Evolutionary conservation across 2,888 invertebrate genomes (phyloP).

Genomic region (Machimus atricapillus): DNA sequence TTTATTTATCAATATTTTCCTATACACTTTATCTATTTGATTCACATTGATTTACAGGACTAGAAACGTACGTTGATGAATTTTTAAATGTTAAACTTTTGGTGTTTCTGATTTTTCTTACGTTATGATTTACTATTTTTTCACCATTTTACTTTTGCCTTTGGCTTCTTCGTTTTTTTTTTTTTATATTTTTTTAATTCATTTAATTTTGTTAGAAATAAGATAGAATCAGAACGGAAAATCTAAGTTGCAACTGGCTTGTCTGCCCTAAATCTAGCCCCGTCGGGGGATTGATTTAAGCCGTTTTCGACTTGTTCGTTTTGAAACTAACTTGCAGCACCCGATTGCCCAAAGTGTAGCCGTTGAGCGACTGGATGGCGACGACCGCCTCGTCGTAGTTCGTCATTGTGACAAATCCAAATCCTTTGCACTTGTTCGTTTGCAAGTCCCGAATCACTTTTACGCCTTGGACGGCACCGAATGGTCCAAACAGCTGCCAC

Average conservation of each 20-base stretch:
- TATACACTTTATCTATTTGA: slow-evolving; percentile 37
- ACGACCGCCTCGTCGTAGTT: slow-evolving; percentile 97
- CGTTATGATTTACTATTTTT: background rate
- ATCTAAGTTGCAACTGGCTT: slow-evolving; percentile 43
- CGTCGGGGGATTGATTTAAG: slow-evolving; percentile 52
- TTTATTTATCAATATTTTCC: slow-evolving; percentile 36
- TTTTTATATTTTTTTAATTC: background rate
- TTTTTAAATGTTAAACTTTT: slow-evolving; percentile 15
- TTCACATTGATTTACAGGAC: slow-evolving; percentile 39
- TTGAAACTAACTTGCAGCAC: slow-evolving; percentile 98
- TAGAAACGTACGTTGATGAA: slow-evolving; percentile 37
- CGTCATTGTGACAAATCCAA: slow-evolving; percentile 98
- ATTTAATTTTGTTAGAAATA: slow-evolving; percentile 47
- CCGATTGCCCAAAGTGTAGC: slow-evolving; percentile 93
- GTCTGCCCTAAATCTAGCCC: slow-evolving; percentile 46
- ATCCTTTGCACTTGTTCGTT: slow-evolving; percentile 97
- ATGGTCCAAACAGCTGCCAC: slow-evolving; percentile 97
- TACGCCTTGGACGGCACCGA: slow-evolving; percentile 96
- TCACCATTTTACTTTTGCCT: slow-evolving; percentile 8
- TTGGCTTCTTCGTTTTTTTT: background rate
- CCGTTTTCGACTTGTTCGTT: slow-evolving; percentile 83
- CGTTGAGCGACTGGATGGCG: slow-evolving; percentile 95
- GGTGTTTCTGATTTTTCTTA: slow-evolving; percentile 13
- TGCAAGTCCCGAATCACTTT: slow-evolving; percentile 95
- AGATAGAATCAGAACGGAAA: slow-evolving; percentile 38